Base-by-base conservation (phyloP, 1,140 invertebrate genomes). In the Drosophila pallidifrons region DNA sequence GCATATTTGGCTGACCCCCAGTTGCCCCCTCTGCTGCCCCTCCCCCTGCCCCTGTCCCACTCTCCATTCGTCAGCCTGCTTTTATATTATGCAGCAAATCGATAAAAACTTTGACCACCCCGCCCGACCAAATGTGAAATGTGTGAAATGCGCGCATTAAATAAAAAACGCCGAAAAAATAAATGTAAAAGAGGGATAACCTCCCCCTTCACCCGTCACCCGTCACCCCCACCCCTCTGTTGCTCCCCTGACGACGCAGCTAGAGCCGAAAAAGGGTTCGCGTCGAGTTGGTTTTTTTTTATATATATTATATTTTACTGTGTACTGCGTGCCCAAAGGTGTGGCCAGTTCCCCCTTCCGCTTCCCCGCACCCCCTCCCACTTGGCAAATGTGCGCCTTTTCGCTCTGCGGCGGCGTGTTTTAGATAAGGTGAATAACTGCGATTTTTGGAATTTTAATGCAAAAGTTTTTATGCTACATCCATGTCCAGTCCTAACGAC, bases 81-180 rank as follows among this genome's bases (percentile, higher is more conserved):
- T 68, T 66, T 74, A 68, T 82, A 83, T 82, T 78, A 80, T 78
- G 67, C 71, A 58, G 72, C 80, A 80, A 79, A 88, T 88, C 85
- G 82, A 87, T 87, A 88, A 88, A 88, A 88, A 83, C 77, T 88
- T 89, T 73, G 75, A 69, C 82, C 43, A 30, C 57, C 43, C 45
- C 46, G 46, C 15, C 74, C 75, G 75, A 72, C 63, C 64, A 68
- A 67, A 60, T 74, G 71, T 54, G 85, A 88, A 86, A 87, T 87
- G 82, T 87, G 82, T 88, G 82, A 87, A 87, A 89, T 89, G 83
- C 83, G 80, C 80, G 76, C 77, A 88, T 88, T 88, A 88, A 88
- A 89, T 83, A 89, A 82, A 87, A 87, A 87, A 82, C 71, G 65
- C 45, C 60, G 51, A 83, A 83, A 74, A 25, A 25, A 25, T 25